phyloP scores from a whole-genome alignment of 92 coral and sea anemone genomes.

The Umimayanthus chanpuru region DNA sequence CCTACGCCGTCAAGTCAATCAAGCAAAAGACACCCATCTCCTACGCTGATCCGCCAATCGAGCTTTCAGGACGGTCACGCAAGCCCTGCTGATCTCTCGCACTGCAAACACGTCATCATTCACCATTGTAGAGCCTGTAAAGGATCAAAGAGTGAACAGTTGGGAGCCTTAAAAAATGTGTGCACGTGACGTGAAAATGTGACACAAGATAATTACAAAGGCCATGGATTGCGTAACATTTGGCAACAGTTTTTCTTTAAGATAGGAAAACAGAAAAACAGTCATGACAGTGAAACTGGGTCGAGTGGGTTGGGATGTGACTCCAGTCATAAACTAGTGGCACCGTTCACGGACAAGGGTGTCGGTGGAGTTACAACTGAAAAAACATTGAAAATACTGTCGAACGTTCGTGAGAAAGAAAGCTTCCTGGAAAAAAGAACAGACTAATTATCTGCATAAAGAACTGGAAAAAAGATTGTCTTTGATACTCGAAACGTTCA shows the following conservation, averaged over 20 bases:
- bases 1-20: background rate
- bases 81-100: background rate
- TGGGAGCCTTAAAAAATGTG: background rate
- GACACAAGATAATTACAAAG: background rate
- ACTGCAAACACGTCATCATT: background rate
- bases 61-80: background rate
- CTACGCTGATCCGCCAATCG: background rate
- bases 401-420: background rate
- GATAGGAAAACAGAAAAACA: background rate
- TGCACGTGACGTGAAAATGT: background rate
- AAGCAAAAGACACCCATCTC: background rate
- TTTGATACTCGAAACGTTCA: no score
- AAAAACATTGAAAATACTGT: background rate
- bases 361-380: background rate
- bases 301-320: background rate
- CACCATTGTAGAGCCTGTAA: background rate
- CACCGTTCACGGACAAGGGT: background rate
- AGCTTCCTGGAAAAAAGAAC: no score
- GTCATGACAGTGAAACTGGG: background rate
- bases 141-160: background rate
- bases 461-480: background rate
- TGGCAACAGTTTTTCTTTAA: background rate
- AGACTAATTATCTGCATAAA: background rate
- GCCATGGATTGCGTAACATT: background rate
- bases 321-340: no score